These are phyloP conservation scores for Spodoptera exigua DNA, from an alignment of 2,888 invertebrate genomes.

Conservation along the genomic window DNA sequence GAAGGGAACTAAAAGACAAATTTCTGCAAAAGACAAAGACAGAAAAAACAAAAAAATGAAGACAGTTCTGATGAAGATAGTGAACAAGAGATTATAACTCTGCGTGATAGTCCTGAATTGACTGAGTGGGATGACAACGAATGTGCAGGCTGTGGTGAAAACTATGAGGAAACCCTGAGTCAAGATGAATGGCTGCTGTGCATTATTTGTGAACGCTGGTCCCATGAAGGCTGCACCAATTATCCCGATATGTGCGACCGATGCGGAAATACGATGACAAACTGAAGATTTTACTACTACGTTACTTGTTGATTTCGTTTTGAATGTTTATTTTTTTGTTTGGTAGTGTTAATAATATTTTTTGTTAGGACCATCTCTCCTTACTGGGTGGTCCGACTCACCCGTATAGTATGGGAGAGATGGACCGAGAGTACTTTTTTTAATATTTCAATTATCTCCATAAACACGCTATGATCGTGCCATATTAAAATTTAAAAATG, in stretches of 20 bases:
- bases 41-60: conserved; percentile 17
- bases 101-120: conserved; percentile 29
- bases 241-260: conserved; percentile 32
- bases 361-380: conserved; percentile 21
- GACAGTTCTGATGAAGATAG: conserved; percentile 31
- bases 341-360: conserved; percentile 7
- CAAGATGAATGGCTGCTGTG: conserved; percentile 36
- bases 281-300: conserved; percentile 2
- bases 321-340: conserved; percentile 12
- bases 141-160: conserved; percentile 36
- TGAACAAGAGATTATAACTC: conserved; percentile 33
- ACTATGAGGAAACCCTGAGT: conserved; percentile 28
- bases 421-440: conserved; percentile 29
- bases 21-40: conserved; percentile 18
- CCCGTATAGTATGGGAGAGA: conserved; percentile 31
- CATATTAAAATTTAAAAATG: conserved; percentile 13
- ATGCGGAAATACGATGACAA: conserved; percentile 28
- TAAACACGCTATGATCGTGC: conserved; percentile 14
- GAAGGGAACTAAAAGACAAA: conserved; percentile 23
- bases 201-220: conserved; percentile 36
- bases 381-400: conserved; percentile 29
- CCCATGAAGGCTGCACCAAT: conserved; percentile 34
- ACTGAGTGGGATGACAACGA: conserved; percentile 32
- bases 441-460: conserved; percentile 14
- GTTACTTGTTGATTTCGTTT: conserved; percentile 10